A percentile compares a stretch with the other conserved stretches of the same genome.
phyloP scores from a whole-genome alignment of 1,140 invertebrate species.

The Mactra quadrangularis region DNA sequence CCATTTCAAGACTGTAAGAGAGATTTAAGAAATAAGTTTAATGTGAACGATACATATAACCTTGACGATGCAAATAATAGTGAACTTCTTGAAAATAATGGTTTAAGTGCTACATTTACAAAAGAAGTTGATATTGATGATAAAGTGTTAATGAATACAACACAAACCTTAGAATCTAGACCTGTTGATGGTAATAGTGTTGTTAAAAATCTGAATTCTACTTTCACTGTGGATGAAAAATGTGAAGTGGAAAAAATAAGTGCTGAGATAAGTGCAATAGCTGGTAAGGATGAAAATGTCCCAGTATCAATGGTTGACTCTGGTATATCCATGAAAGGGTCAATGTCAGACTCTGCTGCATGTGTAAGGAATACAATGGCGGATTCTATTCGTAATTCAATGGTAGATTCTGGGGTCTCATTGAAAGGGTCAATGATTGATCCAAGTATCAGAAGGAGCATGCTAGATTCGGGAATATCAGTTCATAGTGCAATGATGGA shows the following conservation, averaged over 20 bases:
- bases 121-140: not conserved
- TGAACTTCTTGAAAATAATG: conserved; percentile 9
- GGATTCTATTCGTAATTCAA: conserved; percentile 14
- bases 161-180: not conserved
- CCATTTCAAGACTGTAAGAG: conserved; percentile 14
- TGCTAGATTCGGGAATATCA: conserved; percentile 56
- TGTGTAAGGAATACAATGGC: no score
- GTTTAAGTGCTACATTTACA: conserved; percentile 42
- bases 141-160: not conserved
- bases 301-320: conserved; percentile 38
- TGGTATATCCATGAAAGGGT: conserved; percentile 41
- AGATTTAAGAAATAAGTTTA: not conserved
- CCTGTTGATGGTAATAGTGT: no score
- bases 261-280: conserved; percentile 17
- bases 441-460: conserved; percentile 38
- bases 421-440: conserved; percentile 50
- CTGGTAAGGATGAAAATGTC: conserved; percentile 1
- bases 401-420: conserved; percentile 29
- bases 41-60: conserved; percentile 52
- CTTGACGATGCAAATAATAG: conserved; percentile 30
- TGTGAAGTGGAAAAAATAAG: not conserved
- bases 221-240: conserved; percentile 40
- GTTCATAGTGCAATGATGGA: conserved; percentile 43
- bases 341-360: conserved; percentile 41
- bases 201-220: conserved; percentile 10